These are phyloP conservation scores for Accipiter virgatus DNA, from an alignment of 2,113 vertebrate species.

Conservation along the genomic window DNA sequence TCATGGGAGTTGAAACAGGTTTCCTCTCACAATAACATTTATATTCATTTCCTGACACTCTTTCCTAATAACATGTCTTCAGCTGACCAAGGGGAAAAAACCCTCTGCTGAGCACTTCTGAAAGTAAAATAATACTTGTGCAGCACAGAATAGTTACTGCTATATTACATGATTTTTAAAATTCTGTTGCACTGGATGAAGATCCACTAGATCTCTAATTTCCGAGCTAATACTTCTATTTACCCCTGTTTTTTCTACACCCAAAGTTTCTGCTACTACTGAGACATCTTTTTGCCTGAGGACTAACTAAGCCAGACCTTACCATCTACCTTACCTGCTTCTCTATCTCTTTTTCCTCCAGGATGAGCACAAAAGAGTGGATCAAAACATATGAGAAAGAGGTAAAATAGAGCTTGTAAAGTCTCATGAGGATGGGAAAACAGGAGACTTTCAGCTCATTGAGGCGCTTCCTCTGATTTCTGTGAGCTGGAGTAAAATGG, in stretches of 20 bases:
- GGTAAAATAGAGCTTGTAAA: not conserved
- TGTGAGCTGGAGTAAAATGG: not conserved
- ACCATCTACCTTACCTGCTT: not conserved
- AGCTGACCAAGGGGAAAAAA: conserved; percentile 31
- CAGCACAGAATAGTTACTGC: not conserved
- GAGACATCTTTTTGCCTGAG: not conserved
- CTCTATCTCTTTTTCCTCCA: not conserved
- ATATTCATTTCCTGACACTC: conserved; percentile 56
- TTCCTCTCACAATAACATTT: conserved; percentile 60
- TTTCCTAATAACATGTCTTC: conserved; percentile 50
- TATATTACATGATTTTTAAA: not conserved
- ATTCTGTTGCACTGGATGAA: not conserved
- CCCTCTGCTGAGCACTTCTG: conserved; percentile 9
- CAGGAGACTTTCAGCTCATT: not conserved
- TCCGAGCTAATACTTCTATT: not conserved
- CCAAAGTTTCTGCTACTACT: not conserved
- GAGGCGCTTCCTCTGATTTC: not conserved
- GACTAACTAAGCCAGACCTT: not conserved
- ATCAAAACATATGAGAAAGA: not conserved
- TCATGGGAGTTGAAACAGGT: conserved; percentile 58
- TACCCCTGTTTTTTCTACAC: not conserved
- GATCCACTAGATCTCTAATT: not conserved
- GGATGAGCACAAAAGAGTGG: not conserved
- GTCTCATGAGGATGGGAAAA: not conserved
- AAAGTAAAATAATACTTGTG: not conserved